Evolutionary conservation across 1,140 invertebrate genomes (phyloP), one percentile per base, ranked within the genome.

Genomic region (Myzus persicae): DNA sequence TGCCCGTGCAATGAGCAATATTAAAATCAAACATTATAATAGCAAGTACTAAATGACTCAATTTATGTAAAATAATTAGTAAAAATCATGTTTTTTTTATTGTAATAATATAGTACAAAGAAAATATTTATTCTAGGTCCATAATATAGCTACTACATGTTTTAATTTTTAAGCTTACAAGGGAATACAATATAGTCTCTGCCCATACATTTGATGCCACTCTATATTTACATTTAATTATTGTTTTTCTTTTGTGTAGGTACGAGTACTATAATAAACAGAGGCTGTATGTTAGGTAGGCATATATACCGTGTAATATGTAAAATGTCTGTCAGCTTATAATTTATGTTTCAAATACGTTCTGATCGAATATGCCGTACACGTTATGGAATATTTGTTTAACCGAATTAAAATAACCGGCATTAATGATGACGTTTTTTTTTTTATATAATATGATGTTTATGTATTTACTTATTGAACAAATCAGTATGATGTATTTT

Each of bases 231-330:
- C 82, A 84, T 42, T 84, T 26, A 84, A 84, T 84, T 84, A 84
- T 84, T 84, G 24, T 42, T 84, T 84, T 84, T 38, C 82, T 84
- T 84, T 84, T 84, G 38, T 84, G 82, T 31, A n/a, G n/a, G n/a
- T n/a, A n/a, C n/a, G n/a, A n/a, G n/a, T n/a, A 11, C 42, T 42
- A n/a, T 42, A 84, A 26, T 8, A 1, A 20, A 24, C 14, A 18
- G 18, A 18, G n/a, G 31, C 5, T 4, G 14, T 76, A 18, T 9
- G 31, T 67, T 11, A 4, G 54, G 9, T 59, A 31, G 26, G 26
- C 14, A 48, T 48, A 48, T 51, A 22, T 51, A 51, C 14, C 48
- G 59, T 67, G 31, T 67, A 67, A 67, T n/a, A 67, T 67, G 2
- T 31, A 9, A 67, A 31, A 67, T 82, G 36, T 82, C 38, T 82